phyloP scores from a whole-genome alignment of 2,113 vertebrate genomes.

The human (Homo sapiens) region DNA sequence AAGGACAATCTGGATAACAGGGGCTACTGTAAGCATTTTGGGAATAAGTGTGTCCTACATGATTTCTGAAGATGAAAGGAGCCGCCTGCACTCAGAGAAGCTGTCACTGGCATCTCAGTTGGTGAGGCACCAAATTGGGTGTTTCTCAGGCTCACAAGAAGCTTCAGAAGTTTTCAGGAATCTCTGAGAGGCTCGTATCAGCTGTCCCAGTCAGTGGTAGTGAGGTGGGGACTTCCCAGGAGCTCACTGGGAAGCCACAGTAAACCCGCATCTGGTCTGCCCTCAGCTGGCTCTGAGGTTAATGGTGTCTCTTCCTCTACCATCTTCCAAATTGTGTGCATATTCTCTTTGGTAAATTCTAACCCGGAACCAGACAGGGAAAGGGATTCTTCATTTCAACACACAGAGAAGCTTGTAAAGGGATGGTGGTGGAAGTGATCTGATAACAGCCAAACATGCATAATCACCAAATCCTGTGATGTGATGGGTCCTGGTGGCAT shows the following conservation, averaged over 20 bases:
- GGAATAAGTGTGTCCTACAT: neutral
- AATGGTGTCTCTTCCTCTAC: accelerated
- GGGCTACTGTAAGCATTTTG: neutral
- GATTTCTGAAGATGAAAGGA: neutral
- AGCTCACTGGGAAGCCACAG: accelerated
- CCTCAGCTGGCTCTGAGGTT: neutral
- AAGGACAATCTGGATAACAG: neutral
- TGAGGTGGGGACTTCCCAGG: neutral
- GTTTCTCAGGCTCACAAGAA: neutral
- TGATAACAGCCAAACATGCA: neutral
- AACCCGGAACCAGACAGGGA: neutral
- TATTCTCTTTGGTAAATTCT: neutral
- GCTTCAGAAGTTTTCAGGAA: neutral
- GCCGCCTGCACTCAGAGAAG: accelerated
- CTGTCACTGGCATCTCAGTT: accelerated
- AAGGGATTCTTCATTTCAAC: neutral
- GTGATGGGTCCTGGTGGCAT: no score
- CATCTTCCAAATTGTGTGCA: neutral
- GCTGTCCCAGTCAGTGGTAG: accelerated
- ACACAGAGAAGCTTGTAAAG: accelerated
- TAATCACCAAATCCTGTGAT: accelerated
- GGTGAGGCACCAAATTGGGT: neutral
- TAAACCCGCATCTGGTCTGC: neutral
- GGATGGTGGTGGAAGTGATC: neutral
- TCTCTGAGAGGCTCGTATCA: neutral